Base-by-base conservation (phyloP, 2,888 invertebrate species). In the Abrostola triplasia region DNA sequence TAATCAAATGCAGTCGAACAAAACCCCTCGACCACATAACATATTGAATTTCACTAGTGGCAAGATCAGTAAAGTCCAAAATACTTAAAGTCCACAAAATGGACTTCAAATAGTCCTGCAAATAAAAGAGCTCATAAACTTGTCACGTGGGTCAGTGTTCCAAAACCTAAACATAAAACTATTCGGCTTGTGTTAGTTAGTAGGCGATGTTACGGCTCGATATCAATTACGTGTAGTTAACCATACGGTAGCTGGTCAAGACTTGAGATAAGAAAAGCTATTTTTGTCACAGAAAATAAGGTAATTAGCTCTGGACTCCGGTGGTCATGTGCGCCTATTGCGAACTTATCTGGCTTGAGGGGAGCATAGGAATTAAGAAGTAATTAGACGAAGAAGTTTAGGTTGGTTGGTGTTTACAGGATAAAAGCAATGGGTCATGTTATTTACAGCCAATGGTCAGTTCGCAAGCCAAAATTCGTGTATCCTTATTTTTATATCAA, bases 231-330 rank as follows among this genome's bases (percentile, higher is more conserved):
- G 82, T 88, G 84, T 90, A 87, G 84, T 85, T 90, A 88, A 88
- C 86, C 86, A 82, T 84, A 87, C 79, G 87, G 80, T 88, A 87
- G 85, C 79, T 79, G 82, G 85, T 81, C 84, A 85, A 83, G 84
- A 87, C 74, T 89, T 87, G 84, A 80, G 77, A 86, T 90, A 90
- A 92, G 90, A 88, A 84, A 92, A 87, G 91, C 89, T 94, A 94
- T 94, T 94, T 94, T 94, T 94, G 91, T 90, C 93, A 94, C 90
- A 85, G 87, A 88, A 86, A 84, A 84, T 86, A 90, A 89, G 85
- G 85, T 88, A 85, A 85, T 85, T 86, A 86, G 89, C 91, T 91
- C 88, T 88, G 90, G 84, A 83, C 82, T 84, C 90, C 93, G 94
- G 93, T 92, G 93, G 93, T 92, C 92, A 86, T 79, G 80, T 84